Conservation (phyloP, 2,113 vertebrate genomes). For the Labeo catla region DNA sequence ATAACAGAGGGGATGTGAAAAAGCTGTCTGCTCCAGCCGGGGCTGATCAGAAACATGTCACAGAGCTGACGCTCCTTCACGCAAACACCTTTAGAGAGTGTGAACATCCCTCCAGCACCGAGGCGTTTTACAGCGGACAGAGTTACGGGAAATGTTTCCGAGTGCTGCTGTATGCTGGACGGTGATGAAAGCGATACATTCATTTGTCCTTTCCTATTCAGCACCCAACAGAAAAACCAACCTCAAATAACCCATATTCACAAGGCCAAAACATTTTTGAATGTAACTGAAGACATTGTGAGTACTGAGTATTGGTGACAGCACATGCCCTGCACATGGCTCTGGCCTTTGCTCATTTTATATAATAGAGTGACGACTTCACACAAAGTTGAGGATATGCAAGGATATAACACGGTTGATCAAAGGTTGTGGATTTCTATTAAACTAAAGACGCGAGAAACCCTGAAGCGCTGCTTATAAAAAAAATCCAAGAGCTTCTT, state of each 20-base stretch:
- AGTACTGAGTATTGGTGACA: neutral
- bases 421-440: constrained; percentile 14
- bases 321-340: neutral
- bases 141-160: neutral
- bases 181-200: neutral
- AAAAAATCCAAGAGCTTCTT: neutral
- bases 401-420: neutral
- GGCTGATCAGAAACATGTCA: neutral
- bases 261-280: constrained; percentile 22
- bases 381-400: neutral
- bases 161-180: neutral
- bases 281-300: neutral
- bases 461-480: neutral
- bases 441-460: neutral
- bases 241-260: neutral
- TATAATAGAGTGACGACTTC: neutral
- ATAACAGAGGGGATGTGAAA: constrained; percentile 58
- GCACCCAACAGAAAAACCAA: neutral
- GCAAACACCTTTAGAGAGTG: constrained; percentile 28
- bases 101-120: constrained; percentile 33
- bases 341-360: constrained; percentile 9
- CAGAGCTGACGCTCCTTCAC: constrained; percentile 19
- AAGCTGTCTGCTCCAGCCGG: constrained; percentile 18
- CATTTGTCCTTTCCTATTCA: constrained; percentile 5
- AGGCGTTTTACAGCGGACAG: neutral